Evolutionary conservation across 1,140 invertebrate genomes (phyloP), one percentile per base, ranked within the genome.

Genomic region (Ceratitis capitata): DNA sequence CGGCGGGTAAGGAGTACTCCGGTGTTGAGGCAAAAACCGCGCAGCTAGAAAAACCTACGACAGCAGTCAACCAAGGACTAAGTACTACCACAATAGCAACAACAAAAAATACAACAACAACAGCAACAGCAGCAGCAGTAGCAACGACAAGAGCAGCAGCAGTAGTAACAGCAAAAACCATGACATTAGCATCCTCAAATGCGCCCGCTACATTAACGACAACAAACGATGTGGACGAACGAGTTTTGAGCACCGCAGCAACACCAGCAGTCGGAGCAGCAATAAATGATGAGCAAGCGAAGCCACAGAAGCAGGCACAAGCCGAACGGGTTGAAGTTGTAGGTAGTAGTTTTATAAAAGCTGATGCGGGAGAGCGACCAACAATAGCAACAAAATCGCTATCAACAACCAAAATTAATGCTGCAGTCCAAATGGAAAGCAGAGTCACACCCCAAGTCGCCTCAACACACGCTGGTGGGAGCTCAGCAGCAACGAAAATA

Each of bases 161-260:
- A 58, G 53, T 82, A 87, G 26, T 84, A 84, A 32, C 61, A 82
- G 47, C 85, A 61, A 56, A 74, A 84, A 47, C 86, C 29, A 29
- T 85, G n/a, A 86, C 86, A 58, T 42, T 85, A 23, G 86, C 74
- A 82, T 85, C 86, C 4, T 85, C 86, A 29, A 85, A 85, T 86
- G 84, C 86, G 23, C 83, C 86, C 4, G 84, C 86, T 74, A 82
- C 87, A 86, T 84, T 78, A 78, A 51, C 82, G n/a, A 78, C 84
- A 83, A 85, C 86, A 86, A 86, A 83, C 82, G 49, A 83, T 53
- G 47, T 5, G 47, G 82, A 53, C 49, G 45, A 83, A 51, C 82
- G 6, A 12, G 69, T 29, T 78, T 78, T 78, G 39, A 45, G 39
- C 39, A 83, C 82, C 19, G 42, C 49, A 83, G 35, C 19, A 53